A percentile compares a stretch with the other conserved stretches of the same genome.
phyloP scores from a whole-genome alignment of 2,888 invertebrate species.

The Tuta absoluta region DNA sequence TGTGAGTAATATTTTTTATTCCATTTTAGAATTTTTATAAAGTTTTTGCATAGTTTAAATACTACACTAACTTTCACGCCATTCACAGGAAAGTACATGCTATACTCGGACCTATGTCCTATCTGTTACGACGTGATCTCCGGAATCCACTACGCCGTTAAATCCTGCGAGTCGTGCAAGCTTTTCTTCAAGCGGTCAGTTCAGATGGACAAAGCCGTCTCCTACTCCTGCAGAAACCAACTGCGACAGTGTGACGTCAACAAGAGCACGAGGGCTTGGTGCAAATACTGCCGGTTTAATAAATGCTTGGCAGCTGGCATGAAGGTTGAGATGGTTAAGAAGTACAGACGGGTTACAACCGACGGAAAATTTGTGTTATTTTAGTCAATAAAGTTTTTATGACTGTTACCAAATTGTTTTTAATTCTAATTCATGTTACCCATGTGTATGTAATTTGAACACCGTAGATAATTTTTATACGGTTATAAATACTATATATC shows the following conservation, averaged over 20 bases:
- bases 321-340: slow-evolving; percentile 45
- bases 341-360: background rate
- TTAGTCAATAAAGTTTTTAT: background rate
- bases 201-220: slow-evolving; percentile 41
- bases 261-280: slow-evolving; percentile 47
- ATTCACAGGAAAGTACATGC: background rate
- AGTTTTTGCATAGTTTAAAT: background rate
- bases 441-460: too few relatives aligned
- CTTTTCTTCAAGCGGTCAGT: slow-evolving; percentile 59
- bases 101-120: slow-evolving; percentile 40
- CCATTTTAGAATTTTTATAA: too few relatives aligned
- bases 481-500: background rate
- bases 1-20: too few relatives aligned
- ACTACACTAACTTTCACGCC: background rate
- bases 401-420: too few relatives aligned
- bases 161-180: slow-evolving; percentile 61
- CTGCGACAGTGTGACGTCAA: slow-evolving; percentile 42
- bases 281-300: slow-evolving; percentile 49
- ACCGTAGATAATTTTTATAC: background rate
- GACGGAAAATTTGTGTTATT: background rate
- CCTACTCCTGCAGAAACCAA: slow-evolving; percentile 45
- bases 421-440: too few relatives aligned
- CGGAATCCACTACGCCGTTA: slow-evolving; percentile 55
- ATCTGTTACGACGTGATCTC: slow-evolving; percentile 52
- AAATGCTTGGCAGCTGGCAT: slow-evolving; percentile 54